A percentile compares a stretch with the other conserved stretches of the same genome.
Evolutionary conservation across 2,113 vertebrate genomes (phyloP).

Genomic region (Salvelinus alpinus): DNA sequence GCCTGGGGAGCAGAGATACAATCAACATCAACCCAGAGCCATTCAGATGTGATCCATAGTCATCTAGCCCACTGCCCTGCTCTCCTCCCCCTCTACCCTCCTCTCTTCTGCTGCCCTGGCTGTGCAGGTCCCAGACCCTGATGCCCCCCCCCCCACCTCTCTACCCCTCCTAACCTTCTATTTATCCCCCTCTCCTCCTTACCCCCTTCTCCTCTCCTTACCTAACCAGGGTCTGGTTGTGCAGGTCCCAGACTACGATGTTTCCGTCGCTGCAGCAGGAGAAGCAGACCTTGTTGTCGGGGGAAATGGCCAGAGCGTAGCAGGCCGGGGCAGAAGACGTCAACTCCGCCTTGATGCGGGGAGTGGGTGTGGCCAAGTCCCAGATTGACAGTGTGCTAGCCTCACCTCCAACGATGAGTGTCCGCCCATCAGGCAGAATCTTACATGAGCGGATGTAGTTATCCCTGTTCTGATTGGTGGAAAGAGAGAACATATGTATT

Average conservation of each 20-base stretch:
- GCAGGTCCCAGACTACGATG: conserved; percentile 75
- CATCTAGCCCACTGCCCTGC: not conserved
- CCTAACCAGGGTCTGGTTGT: conserved; percentile 70
- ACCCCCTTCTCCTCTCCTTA: conserved; percentile 4
- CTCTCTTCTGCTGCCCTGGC: conserved; percentile 62
- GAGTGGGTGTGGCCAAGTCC: conserved; percentile 71
- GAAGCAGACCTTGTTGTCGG: conserved; percentile 78
- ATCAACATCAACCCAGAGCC: conserved; percentile 37
- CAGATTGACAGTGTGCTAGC: conserved; percentile 73
- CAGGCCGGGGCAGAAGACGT: conserved; percentile 73
- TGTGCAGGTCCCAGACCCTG: conserved; percentile 69
- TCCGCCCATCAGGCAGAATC: conserved; percentile 70
- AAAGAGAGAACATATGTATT: not conserved
- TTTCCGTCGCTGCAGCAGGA: conserved; percentile 78
- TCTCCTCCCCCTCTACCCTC: not conserved
- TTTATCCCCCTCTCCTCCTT: too few species aligned
- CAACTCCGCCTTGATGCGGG: conserved; percentile 74
- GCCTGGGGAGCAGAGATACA: conserved; percentile 28
- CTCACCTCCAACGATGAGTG: conserved; percentile 68
- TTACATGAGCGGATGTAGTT: conserved; percentile 72
- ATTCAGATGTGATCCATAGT: conserved; percentile 51
- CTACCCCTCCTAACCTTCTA: too few species aligned
- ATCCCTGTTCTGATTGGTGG: conserved; percentile 52
- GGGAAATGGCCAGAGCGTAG: conserved; percentile 77
- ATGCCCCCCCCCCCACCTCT: too few species aligned